phyloP scores from a whole-genome alignment of 2,888 invertebrate genomes.

The Synergus umbraculus region DNA sequence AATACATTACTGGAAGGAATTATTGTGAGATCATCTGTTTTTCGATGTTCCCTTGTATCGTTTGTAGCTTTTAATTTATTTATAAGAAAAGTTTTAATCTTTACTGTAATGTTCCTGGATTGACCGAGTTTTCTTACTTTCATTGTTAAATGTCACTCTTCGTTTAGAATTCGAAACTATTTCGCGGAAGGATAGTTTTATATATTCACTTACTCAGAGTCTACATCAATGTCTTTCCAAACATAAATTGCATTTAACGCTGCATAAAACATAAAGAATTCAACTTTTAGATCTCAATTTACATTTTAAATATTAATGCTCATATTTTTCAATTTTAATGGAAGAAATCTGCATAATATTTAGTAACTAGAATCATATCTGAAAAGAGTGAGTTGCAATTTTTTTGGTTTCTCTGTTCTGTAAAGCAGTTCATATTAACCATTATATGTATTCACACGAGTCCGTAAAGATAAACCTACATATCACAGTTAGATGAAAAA shows the following conservation, averaged over 20 bases:
- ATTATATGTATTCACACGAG: background rate
- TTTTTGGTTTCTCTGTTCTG: background rate
- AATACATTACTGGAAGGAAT: too few relatives aligned
- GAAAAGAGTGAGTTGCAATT: background rate
- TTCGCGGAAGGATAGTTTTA: conserved; percentile 50
- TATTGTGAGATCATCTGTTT: too few relatives aligned
- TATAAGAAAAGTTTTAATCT: too few relatives aligned
- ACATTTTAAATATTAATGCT: background rate
- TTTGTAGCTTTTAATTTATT: too few relatives aligned
- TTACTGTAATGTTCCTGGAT: conserved; percentile 29
- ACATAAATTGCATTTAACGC: conserved; percentile 51
- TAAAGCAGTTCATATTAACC: background rate
- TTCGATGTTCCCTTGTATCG: background rate
- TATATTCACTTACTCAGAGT: conserved; percentile 45
- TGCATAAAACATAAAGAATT: conserved; percentile 12
- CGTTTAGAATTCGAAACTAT: conserved; percentile 46
- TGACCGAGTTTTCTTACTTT: conserved; percentile 42
- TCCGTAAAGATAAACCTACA: conserved; percentile 5
- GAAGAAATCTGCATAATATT: background rate
- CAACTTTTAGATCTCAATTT: background rate
- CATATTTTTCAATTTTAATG: background rate
- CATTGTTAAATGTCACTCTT: background rate
- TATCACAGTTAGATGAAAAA: background rate
- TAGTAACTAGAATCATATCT: background rate
- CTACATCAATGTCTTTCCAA: conserved; percentile 39